Percentiles rank a stretch among this genome's conserved stretches.
These are phyloP conservation scores for Cyclina sinensis DNA, from an alignment of 1,140 invertebrate genomes.

Conservation along the genomic window DNA sequence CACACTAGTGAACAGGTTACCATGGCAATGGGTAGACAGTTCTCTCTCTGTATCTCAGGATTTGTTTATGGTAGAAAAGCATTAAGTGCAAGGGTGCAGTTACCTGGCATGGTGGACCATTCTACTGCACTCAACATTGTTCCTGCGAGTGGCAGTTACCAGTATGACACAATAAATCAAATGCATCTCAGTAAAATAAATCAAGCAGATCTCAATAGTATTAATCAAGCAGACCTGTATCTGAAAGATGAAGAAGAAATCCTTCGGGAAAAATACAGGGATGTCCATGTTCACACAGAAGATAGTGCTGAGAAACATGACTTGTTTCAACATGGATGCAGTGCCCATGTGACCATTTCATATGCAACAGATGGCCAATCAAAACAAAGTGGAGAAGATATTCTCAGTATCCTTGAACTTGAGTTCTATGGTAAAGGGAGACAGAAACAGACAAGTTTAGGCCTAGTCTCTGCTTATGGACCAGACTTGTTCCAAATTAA, in stretches of 20 bases:
- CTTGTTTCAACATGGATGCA: constrained; percentile 38
- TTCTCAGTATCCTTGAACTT: constrained; percentile 34
- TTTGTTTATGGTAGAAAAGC: constrained; percentile 72
- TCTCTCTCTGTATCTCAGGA: constrained; percentile 67
- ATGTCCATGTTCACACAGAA: not conserved
- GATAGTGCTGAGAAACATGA: constrained; percentile 6
- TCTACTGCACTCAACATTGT: not conserved
- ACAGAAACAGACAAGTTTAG: not conserved
- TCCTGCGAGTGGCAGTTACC: not conserved
- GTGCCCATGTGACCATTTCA: constrained; percentile 53
- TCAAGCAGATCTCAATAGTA: not conserved
- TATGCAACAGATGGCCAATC: constrained; percentile 48
- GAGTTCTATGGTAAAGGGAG: constrained; percentile 44
- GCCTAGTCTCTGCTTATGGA: constrained; percentile 18
- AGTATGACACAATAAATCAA: not conserved
- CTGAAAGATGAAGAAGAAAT: constrained; percentile 45
- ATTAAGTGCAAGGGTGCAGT: constrained; percentile 67
- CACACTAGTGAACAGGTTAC: constrained; percentile 61
- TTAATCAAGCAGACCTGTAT: constrained; percentile 1
- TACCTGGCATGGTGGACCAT: not conserved
- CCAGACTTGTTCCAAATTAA: constrained; percentile 11
- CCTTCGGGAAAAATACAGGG: constrained; percentile 29
- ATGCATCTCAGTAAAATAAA: not conserved
- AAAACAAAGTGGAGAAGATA: constrained; percentile 47
- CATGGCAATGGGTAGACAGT: constrained; percentile 68